Percentiles rank a stretch among this genome's conserved stretches.
Evolutionary conservation across 2,888 invertebrate genomes (phyloP).

Genomic region (Synanthedon myopaeformis): DNA sequence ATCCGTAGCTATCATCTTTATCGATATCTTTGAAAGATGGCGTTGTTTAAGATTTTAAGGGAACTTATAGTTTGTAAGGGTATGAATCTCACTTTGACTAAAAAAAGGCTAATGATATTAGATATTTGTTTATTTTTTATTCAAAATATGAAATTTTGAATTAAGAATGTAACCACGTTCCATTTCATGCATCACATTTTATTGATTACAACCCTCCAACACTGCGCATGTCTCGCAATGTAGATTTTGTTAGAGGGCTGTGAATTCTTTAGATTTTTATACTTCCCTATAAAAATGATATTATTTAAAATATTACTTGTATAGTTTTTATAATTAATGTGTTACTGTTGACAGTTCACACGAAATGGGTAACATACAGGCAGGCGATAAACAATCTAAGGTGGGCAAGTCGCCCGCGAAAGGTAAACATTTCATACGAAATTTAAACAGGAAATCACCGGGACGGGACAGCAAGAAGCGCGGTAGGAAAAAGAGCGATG

Average conservation of each 20-base stretch:
- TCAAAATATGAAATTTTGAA: no score
- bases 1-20: no score
- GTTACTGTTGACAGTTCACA: background rate
- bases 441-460: constrained; percentile 53
- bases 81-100: no score
- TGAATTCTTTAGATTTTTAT: constrained; percentile 19
- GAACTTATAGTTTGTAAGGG: no score
- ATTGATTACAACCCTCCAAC: background rate
- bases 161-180: background rate
- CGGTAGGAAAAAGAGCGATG: constrained; percentile 48
- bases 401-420: constrained; percentile 69
- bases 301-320: background rate
- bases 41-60: no score
- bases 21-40: no score
- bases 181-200: background rate
- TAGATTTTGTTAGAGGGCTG: constrained; percentile 24
- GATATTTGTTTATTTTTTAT: no score
- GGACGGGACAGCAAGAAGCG: constrained; percentile 55
- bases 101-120: no score
- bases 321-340: background rate
- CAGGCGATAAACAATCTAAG: constrained; percentile 62
- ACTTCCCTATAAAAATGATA: constrained; percentile 1
- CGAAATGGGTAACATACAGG: constrained; percentile 69
- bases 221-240: constrained; percentile 10
- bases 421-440: constrained; percentile 68